Evolutionary conservation across 2,888 invertebrate genomes (phyloP).

Genomic region (Kryphioiulus occultus): DNA sequence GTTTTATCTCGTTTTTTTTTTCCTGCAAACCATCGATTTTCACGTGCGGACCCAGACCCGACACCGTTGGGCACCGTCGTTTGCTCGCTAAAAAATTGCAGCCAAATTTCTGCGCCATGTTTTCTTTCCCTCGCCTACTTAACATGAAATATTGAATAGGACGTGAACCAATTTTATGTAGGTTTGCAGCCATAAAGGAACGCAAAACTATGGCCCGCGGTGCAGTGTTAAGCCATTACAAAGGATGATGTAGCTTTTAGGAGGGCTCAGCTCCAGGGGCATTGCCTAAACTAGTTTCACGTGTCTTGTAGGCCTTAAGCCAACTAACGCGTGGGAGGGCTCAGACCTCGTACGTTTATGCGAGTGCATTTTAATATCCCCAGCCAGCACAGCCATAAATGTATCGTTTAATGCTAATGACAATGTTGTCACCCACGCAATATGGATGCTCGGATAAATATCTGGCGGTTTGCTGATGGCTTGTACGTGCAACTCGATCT

Average conservation of each 20-base stretch:
- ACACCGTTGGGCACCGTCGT: neutral
- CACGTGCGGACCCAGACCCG: neutral
- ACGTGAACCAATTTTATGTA: constrained; percentile 31
- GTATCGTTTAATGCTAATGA: constrained; percentile 31
- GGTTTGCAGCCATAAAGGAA: constrained; percentile 12
- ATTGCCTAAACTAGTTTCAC: neutral
- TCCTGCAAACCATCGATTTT: neutral
- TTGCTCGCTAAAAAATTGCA: neutral
- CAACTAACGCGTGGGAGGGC: neutral
- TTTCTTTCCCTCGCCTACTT: constrained; percentile 17
- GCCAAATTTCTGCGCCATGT: neutral
- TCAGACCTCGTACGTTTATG: neutral
- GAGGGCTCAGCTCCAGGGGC: constrained; percentile 26
- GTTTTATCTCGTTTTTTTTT: neutral
- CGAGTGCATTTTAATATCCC: neutral
- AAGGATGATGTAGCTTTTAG: constrained; percentile 35
- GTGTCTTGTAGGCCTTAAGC: neutral
- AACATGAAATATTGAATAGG: constrained; percentile 35
- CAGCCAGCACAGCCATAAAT: neutral
- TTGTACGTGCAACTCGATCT: too few relatives aligned
- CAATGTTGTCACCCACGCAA: neutral
- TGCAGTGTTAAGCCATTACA: constrained; percentile 17
- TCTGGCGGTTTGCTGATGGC: neutral
- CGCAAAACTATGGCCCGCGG: constrained; percentile 9
- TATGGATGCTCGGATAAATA: neutral